Evolutionary conservation across 2,888 invertebrate species (phyloP).

Genomic region (Pseudococcus viburni): DNA sequence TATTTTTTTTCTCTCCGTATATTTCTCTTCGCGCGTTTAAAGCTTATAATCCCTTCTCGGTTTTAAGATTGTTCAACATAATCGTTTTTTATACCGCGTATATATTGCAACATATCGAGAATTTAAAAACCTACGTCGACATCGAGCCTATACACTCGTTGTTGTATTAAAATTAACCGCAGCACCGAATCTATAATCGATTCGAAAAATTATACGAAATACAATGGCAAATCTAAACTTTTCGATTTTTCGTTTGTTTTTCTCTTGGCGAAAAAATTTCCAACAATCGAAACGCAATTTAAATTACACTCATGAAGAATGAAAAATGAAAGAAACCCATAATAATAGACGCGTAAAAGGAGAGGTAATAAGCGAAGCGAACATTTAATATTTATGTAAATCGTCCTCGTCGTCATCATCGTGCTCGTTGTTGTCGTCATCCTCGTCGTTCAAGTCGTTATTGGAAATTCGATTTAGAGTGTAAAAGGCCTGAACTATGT

Average conservation of each 20-base stretch:
- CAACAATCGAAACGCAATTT: conserved; percentile 44
- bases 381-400: conserved; percentile 67
- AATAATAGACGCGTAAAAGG: conserved; percentile 63
- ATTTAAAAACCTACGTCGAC: not conserved
- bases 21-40: not conserved
- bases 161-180: not conserved
- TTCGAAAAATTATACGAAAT: not conserved
- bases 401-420: conserved; percentile 61
- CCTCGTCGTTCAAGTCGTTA: conserved; percentile 63
- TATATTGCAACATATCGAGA: not conserved
- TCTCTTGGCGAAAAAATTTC: not conserved
- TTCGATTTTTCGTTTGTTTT: not conserved
- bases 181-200: not conserved
- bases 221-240: not conserved
- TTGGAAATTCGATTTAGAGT: conserved; percentile 66
- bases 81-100: conserved; percentile 13
- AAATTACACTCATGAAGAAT: conserved; percentile 57
- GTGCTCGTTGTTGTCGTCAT: not conserved
- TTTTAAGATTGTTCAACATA: conserved; percentile 38
- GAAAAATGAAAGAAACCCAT: conserved; percentile 59
- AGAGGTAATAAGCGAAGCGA: conserved; percentile 66
- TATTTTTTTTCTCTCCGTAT: conserved; percentile 3
- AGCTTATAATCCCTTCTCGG: conserved; percentile 51
- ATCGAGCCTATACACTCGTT: not conserved
- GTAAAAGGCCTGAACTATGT: conserved; percentile 63